Evolutionary conservation across 2,113 vertebrate species (phyloP), one percentile per base, ranked within the genome.

Genomic region (Indicator maculatus): DNA sequence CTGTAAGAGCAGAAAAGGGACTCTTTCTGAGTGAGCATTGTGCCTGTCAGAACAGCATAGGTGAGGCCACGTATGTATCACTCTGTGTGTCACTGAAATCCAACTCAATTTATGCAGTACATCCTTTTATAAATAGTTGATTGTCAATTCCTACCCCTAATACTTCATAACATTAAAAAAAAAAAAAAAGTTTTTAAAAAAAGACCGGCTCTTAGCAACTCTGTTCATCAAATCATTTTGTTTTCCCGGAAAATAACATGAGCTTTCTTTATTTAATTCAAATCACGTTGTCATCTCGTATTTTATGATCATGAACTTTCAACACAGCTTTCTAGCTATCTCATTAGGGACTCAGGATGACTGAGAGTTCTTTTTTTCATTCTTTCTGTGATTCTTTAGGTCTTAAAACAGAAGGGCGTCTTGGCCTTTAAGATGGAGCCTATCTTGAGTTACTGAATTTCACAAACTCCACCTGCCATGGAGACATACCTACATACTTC

Each of bases 111-210:
- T 30, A 36, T 63, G 20, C 6, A 21, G 26, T 60, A 8, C 13
- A 59, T 73, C 2, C 2, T 89, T 67, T 71, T 39, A 56, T 36
- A 60, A 27, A 52, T 26, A 45, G 20, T n/a, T 88, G 38, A 58
- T 53, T 72, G 15, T 2, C 26, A 70, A 20, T 72, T 73, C 20
- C 23, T 84, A 18, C 5, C 8, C 61, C 14, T 79, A 67, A 67
- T 13, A 59, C 8, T 28, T 87, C 28, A 4, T 72, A 69, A 75
- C 3, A 47, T 2, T 41, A 11, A 36, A 70, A 74, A 61, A 84
- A 38, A 26, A 15, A 16, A 7, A 4, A 8, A 31, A 26, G 11
- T 52, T 52, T 18, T 41, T 30, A 26, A 11, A 0, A 0, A 50
- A 78, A 86, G 1, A 30, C 14, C 6, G 26, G 30, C 21, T 45